Evolutionary conservation across 2,888 invertebrate species (phyloP), one percentile per base, ranked within the genome.

Genomic region (Linyphia triangularis): DNA sequence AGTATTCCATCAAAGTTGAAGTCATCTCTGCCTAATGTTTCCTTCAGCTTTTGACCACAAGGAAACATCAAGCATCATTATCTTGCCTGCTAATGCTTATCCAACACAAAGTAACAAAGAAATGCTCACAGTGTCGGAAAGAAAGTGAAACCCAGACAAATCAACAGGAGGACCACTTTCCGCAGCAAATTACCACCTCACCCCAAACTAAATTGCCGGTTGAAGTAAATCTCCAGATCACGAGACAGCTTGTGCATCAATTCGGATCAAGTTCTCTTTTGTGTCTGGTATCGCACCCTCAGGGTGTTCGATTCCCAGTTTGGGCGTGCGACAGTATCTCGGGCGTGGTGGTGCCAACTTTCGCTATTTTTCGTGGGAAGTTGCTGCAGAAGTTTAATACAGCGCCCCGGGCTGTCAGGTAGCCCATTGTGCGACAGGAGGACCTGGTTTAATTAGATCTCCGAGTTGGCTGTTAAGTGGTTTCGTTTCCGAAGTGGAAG

Each of bases 231-330:
- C n/a, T 51, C 51, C 51, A 51, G 51, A 51, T 51, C 51, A 51
- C 51, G 51, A 51, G 51, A 51, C 51, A 51, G 33, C 51, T n/a
- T n/a, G n/a, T n/a, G 51, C 51, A 51, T 6, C 73, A 57, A 73
- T 73, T 73, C 59, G 59, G 73, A 73, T 19, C 57, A 19, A 73
- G 28, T 51, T 73, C 28, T 73, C 33, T 33, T 73, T 59, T 40
- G 22, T 59, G 30, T 59, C 59, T 59, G 57, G 28, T 73, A 73
- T 73, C 73, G 19, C 59, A 65, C 57, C 81, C 70, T 9, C 59
- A 59, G 81, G 43, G 67, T 9, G 24, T 1, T n/a, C 43, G 13
- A 16, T 16, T 43, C 63, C 19, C 24, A 19, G 19, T 19, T 24
- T 26, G 26, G 63, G 16, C 26, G 26, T 26, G 63, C 63, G 63